A percentile compares a stretch with the other conserved stretches of the same genome.
These are phyloP conservation scores for Bombycilla garrulus DNA, from an alignment of 2,113 vertebrate species.

Conservation along the genomic window DNA sequence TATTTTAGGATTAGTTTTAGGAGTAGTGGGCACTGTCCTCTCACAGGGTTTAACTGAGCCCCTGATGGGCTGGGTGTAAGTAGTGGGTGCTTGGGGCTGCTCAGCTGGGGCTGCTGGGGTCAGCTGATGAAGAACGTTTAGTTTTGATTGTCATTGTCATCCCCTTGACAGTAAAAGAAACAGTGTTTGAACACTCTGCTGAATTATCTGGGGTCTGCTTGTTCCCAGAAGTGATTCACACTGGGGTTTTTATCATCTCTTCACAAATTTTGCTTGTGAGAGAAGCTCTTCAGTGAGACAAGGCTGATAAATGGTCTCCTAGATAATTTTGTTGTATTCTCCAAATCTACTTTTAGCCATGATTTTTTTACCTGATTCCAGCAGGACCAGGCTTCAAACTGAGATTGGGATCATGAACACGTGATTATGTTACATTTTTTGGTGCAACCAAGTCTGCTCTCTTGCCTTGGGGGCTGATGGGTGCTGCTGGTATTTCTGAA, in stretches of 20 bases:
- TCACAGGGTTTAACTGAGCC: background rate
- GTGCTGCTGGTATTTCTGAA: background rate
- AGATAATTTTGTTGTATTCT: background rate
- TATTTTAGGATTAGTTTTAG: background rate
- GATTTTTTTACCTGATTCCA: background rate
- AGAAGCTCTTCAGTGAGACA: background rate
- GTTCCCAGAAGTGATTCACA: background rate
- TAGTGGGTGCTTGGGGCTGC: background rate
- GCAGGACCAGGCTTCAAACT: background rate
- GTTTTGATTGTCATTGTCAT: background rate
- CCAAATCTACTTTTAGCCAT: background rate
- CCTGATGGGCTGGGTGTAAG: background rate
- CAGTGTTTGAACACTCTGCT: background rate
- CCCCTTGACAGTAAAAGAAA: background rate
- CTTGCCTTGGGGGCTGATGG: background rate
- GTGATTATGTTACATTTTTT: background rate
- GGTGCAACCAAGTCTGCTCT: background rate
- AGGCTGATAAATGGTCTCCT: background rate
- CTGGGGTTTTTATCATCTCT: background rate
- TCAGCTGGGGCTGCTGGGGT: background rate
- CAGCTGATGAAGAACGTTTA: background rate
- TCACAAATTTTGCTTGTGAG: background rate
- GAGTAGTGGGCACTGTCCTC: background rate
- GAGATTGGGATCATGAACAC: background rate
- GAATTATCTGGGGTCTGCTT: background rate